Conservation (phyloP, 2,113 vertebrate genomes). For the Crotalus helleri region DNA sequence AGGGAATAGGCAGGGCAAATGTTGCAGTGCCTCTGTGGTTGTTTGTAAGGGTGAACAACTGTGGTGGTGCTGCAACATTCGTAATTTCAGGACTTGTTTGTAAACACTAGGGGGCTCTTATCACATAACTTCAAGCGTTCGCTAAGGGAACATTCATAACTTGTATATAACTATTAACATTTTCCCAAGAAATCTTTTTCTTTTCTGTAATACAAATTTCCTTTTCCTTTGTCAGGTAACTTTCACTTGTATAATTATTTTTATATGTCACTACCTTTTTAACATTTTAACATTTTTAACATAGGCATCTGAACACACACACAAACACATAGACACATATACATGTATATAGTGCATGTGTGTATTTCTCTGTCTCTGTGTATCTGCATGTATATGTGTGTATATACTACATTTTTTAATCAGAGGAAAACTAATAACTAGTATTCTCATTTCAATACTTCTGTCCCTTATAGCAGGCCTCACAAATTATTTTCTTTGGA, state of each 20-base stretch:
- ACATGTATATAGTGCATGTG: background rate
- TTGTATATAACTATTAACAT: background rate
- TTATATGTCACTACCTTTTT: background rate
- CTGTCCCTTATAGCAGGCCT: background rate
- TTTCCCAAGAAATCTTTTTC: background rate
- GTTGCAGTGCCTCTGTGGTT: too few relatives aligned
- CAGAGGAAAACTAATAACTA: background rate
- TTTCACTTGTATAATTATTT: background rate
- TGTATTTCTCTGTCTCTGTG: background rate
- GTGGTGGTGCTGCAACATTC: too few relatives aligned
- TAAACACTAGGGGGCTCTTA: too few relatives aligned
- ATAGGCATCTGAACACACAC: background rate
- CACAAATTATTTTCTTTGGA: background rate
- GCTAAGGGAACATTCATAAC: too few relatives aligned
- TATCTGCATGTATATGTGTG: background rate
- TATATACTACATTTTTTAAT: background rate
- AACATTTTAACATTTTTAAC: background rate
- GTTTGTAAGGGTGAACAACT: too few relatives aligned
- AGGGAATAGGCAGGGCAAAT: too few relatives aligned
- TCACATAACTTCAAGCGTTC: too few relatives aligned
- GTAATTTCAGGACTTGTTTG: too few relatives aligned
- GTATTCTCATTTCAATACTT: background rate
- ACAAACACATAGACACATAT: too few relatives aligned
- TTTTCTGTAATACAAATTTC: background rate
- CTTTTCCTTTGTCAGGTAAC: background rate